Conservation (phyloP, 2,797 vertebrate species). For the Megaceryle alcyon region DNA sequence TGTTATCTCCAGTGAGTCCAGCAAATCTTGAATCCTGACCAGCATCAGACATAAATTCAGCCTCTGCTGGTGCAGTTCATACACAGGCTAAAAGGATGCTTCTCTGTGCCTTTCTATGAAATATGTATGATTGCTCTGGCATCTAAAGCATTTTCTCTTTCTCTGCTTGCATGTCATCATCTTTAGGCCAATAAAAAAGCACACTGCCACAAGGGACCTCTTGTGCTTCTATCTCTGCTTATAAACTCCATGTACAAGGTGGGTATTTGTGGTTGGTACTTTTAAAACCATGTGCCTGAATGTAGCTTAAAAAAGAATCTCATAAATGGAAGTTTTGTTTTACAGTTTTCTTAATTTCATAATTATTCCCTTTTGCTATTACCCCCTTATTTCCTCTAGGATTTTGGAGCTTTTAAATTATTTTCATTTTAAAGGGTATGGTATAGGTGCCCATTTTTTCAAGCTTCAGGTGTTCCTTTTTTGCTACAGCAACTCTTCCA, state of each 20-base stretch:
- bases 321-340: neutral
- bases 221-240: neutral
- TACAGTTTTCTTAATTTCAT: neutral
- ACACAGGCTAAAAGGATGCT: neutral
- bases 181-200: conserved; percentile 17
- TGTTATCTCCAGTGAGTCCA: neutral
- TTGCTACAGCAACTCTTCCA: neutral
- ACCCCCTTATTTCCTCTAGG: neutral
- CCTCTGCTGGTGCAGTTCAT: neutral
- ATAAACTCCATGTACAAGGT: neutral
- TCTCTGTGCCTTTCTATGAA: neutral
- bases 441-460: neutral
- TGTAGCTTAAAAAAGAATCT: neutral
- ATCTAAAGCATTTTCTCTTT: conserved; percentile 1
- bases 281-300: neutral
- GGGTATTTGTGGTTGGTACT: neutral
- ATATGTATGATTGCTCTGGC: conserved; percentile 1
- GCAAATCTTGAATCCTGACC: neutral
- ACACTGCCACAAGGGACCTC: neutral
- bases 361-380: neutral
- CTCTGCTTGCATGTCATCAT: neutral
- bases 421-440: neutral
- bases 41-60: neutral
- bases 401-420: neutral
- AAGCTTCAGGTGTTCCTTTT: conserved; percentile 5